A percentile compares a stretch with the other conserved stretches of the same genome.
Conservation (phyloP, 2,888 invertebrate species). For the Uropetala carovei region DNA sequence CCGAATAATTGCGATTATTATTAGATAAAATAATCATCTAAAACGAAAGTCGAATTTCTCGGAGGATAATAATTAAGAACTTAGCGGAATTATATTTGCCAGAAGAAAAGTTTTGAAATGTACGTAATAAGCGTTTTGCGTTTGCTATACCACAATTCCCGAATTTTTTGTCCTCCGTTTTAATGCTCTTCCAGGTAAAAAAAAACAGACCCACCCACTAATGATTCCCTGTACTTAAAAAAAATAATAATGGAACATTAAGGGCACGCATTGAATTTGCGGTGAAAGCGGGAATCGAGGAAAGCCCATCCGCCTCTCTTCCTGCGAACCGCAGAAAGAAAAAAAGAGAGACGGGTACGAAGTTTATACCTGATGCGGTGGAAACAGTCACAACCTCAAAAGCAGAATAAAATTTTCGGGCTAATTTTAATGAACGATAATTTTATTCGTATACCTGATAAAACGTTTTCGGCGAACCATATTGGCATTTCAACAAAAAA, state of each 20-base stretch:
- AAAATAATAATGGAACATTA: not conserved
- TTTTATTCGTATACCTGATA: no score
- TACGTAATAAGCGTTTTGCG: not conserved
- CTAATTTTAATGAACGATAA: no score
- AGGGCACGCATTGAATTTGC: not conserved
- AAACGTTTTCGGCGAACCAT: no score
- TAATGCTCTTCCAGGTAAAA: not conserved
- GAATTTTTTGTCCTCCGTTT: not conserved
- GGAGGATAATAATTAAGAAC: not conserved
- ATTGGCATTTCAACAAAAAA: no score
- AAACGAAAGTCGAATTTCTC: not conserved
- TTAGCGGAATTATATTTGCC: slow-evolving; percentile 4
- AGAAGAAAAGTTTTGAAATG: not conserved
- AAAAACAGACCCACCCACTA: not conserved
- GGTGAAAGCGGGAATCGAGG: not conserved
- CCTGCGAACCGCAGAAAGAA: not conserved
- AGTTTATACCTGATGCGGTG: no score
- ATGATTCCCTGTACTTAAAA: not conserved
- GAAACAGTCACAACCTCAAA: no score
- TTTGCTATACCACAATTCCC: not conserved
- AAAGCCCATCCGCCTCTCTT: not conserved
- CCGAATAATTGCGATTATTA: no score
- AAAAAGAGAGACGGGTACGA: not conserved
- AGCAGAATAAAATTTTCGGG: no score
- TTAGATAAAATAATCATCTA: not conserved